Evolutionary conservation across 2,797 vertebrate species (phyloP), one percentile per base, ranked within the genome.

Genomic region (Alcedo quadribrachys): DNA sequence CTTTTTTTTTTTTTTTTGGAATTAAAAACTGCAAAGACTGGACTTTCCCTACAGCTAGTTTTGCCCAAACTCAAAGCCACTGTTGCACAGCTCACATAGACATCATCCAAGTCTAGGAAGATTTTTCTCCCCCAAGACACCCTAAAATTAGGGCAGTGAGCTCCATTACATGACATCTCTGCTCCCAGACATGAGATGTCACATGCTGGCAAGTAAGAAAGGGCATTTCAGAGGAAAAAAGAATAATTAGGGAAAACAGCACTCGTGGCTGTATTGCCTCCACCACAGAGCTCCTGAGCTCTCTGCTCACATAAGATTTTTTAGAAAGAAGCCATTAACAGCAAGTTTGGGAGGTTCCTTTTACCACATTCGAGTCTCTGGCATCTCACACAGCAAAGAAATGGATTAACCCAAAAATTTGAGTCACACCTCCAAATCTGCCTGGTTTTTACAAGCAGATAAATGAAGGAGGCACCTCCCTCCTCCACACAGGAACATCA

Each of bases 351-450:
- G 58, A 67, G n/a, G 58, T 91, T 61, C 77, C 46, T 65, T 0
- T 0, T 48, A 32, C 33, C 48, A 11, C 37, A 91, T 67, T 51
- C 2, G 6, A 83, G 57, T 24, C 28, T 78, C 40, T 90, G 54
- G 54, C 27, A 63, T 25, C 24, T 83, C 69, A 53, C 9, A 13
- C 9, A 70, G 66, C 37, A 76, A 61, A 67, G 24, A 93, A 87
- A 84, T 53, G 67, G 78, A 76, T 81, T 84, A 82, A 82, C 54
- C 57, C 24, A 60, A 55, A 91, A 93, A 87, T 50, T 4, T 46
- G 54, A 69, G 54, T 83, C 24, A 10, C 57, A 71, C 37, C 50
- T 92, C 80, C 80, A 68, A 90, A 94, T 55, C 51, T 81, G 82
- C 70, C 54, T 21, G 22, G 0, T 53, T 84, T 81, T 35, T 68